Evolutionary conservation across 2,888 invertebrate species (phyloP).

Genomic region (Lamproptera curius): DNA sequence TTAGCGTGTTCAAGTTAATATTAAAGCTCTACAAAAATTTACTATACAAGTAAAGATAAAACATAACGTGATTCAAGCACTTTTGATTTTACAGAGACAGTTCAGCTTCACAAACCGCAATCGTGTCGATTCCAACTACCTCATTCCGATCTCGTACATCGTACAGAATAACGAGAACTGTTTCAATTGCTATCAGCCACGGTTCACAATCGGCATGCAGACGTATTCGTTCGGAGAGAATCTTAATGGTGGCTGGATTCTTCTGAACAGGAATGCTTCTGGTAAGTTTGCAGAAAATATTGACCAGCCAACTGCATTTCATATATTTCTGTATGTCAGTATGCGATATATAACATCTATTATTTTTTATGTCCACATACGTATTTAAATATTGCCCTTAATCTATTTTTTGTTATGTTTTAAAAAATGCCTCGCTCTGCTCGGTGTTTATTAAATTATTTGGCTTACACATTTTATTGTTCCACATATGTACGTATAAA

Average conservation of each 20-base stretch:
- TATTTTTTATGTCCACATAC: background rate
- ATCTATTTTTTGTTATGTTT: background rate
- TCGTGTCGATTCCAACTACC: slow-evolving; percentile 47
- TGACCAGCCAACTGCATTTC: too few species aligned
- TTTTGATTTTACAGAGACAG: slow-evolving; percentile 58
- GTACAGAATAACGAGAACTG: slow-evolving; percentile 58
- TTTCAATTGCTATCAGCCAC: slow-evolving; percentile 59
- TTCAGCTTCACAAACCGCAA: slow-evolving; percentile 49
- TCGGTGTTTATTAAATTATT: too few species aligned
- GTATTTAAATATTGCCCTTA: background rate
- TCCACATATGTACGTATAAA: too few species aligned
- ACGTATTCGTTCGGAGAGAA: slow-evolving; percentile 63
- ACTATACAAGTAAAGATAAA: too few species aligned
- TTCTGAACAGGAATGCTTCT: slow-evolving; percentile 62
- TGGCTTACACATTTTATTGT: too few species aligned
- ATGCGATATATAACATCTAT: too few species aligned
- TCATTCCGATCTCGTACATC: slow-evolving; percentile 63
- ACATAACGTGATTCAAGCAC: too few species aligned
- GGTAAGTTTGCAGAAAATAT: slow-evolving; percentile 45
- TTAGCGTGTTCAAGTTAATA: too few species aligned
- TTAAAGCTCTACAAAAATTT: too few species aligned
- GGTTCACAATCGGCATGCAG: slow-evolving; percentile 55
- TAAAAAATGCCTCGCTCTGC: background rate
- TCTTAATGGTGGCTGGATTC: slow-evolving; percentile 63
- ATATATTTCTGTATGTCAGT: too few species aligned